Evolutionary conservation across 2,113 vertebrate genomes (phyloP).

Genomic region (Lophius piscatorius): DNA sequence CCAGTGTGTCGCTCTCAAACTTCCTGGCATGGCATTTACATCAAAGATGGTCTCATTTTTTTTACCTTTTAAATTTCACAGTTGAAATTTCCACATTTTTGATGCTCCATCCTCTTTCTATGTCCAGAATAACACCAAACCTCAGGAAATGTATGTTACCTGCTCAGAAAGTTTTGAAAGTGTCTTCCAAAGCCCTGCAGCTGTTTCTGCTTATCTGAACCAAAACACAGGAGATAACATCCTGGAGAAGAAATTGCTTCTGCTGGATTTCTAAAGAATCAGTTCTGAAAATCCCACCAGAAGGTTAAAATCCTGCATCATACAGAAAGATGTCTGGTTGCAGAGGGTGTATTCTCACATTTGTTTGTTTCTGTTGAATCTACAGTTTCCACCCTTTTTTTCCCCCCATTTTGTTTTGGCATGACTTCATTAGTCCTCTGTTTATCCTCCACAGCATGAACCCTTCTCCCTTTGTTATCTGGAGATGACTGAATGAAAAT

Average conservation of each 20-base stretch:
- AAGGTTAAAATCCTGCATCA: no score
- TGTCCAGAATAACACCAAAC: no score
- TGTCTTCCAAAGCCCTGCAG: conserved; percentile 1
- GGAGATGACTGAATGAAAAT: conserved; percentile 52
- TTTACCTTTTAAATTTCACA: not conserved
- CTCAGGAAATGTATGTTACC: no score
- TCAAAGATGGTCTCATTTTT: conserved; percentile 1
- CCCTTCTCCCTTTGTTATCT: conserved; percentile 24
- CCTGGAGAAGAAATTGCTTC: no score
- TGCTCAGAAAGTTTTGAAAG: no score
- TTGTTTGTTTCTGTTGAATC: no score
- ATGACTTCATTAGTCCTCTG: conserved; percentile 45
- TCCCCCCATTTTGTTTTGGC: not conserved
- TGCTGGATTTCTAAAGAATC: no score
- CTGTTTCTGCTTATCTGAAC: no score
- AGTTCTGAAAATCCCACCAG: no score
- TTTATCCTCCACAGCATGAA: conserved; percentile 42
- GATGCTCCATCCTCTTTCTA: not conserved
- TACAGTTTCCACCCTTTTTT: not conserved
- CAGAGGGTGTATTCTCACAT: not conserved
- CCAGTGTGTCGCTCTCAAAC: conserved; percentile 31
- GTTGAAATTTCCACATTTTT: not conserved
- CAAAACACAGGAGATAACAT: no score
- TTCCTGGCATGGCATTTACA: conserved; percentile 6
- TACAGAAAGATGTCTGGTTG: no score